Base-by-base conservation (phyloP, 2,797 vertebrate species). In the Peromyscus eremicus region DNA sequence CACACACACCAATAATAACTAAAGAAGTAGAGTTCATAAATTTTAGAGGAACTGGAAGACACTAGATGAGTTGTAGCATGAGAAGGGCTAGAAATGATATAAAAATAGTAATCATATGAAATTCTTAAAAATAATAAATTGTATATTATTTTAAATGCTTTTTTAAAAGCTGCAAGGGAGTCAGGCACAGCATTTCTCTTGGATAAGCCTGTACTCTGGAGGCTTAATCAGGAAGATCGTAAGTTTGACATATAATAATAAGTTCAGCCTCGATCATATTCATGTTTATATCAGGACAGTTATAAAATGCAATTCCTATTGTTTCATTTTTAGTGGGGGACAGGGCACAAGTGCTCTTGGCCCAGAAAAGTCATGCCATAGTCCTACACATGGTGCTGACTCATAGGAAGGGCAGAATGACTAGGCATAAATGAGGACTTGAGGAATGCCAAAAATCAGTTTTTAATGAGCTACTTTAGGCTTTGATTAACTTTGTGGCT, bases 351-450 rank as follows among this genome's bases (percentile, higher is more conserved):
- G 49, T 92, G 23, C 64, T 62, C 46, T 16, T 83, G 70, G 32
- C 68, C 75, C 64, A 49, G 29, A 68, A 66, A 97, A 92, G 64
- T 89, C 92, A 89, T n/a, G 16, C n/a, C n/a, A 29, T 4, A 64
- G 16, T 10, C n/a, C 23, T 80, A 3, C 23, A 46, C 60, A 32
- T 66, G 86, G 34, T 85, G 95, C 83, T 98, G 94, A 97, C 12
- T 97, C 80, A 89, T 77, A 43, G 73, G 49, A 49, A 52, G 80
- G 4, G 60, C 16, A 5, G n/a, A 62, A 6, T 96, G 82, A 90
- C 79, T 87, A 55, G 29, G 91, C 79, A 90, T 19, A 80, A 91
- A n/a, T 34, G 46, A 91, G 79, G 76, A 90, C 9, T 10, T 68
- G n/a, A 34, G 37, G 46, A 95, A 79, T 73, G 71, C 14, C 64